Conservation (phyloP, 2,888 invertebrate species). For the Cactoblastis cactorum region DNA sequence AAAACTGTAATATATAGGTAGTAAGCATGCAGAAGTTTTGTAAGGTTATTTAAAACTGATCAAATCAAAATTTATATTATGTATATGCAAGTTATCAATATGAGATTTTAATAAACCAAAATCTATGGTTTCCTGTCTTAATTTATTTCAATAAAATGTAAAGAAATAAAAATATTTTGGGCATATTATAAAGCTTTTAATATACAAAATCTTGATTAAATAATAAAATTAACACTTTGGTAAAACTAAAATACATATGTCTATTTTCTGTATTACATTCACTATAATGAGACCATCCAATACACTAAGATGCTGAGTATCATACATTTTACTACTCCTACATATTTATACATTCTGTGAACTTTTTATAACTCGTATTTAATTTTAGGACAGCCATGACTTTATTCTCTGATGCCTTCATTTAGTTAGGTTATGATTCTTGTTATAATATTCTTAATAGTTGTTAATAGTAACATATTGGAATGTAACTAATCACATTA, state of each 20-base stretch:
- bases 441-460: no score
- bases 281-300: no score
- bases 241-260: not conserved
- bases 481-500: not conserved
- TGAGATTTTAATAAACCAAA: constrained; percentile 72
- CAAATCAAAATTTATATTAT: constrained; percentile 73
- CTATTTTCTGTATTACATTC: not conserved
- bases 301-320: no score
- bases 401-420: no score
- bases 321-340: no score
- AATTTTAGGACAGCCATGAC: no score
- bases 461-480: no score
- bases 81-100: constrained; percentile 74
- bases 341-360: no score
- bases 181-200: constrained; percentile 32
- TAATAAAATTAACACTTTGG: not conserved
- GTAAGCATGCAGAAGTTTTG: constrained; percentile 75
- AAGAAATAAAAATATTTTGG: constrained; percentile 44
- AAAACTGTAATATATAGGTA: constrained; percentile 74
- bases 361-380: no score
- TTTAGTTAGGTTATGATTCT: no score
- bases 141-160: constrained; percentile 46
- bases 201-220: constrained; percentile 8
- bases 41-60: constrained; percentile 76
- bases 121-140: constrained; percentile 49